A percentile compares a stretch with the other conserved stretches of the same genome.
Evolutionary conservation across 1,140 invertebrate species (phyloP).

Genomic region (Triops cancriformis): DNA sequence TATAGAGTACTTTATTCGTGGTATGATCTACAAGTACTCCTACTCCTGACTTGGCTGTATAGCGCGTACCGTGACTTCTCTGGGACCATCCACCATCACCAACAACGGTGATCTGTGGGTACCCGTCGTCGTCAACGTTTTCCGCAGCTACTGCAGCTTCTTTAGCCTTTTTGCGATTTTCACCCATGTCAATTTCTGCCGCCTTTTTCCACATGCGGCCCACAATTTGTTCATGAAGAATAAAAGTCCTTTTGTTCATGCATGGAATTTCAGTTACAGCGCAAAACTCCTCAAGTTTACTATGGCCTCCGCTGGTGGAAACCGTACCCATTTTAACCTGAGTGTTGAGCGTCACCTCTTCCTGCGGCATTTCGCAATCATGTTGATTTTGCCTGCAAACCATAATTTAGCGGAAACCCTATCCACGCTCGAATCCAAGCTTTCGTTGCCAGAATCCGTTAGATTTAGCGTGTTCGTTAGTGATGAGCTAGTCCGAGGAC

Average conservation of each 20-base stretch:
- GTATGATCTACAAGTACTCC: constrained; percentile 33
- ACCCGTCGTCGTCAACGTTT: too few species aligned
- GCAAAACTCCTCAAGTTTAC: too few species aligned
- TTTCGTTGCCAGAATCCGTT: neutral
- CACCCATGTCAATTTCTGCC: too few species aligned
- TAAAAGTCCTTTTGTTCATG: neutral
- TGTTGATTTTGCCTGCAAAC: neutral
- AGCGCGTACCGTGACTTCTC: too few species aligned
- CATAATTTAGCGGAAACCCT: neutral
- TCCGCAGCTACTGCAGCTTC: too few species aligned
- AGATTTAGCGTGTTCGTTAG: neutral
- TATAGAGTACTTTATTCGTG: constrained; percentile 36
- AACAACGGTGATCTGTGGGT: too few species aligned
- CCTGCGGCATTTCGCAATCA: neutral
- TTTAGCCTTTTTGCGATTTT: too few species aligned
- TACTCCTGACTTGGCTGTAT: too few species aligned
- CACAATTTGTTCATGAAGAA: neutral
- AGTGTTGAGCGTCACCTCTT: neutral
- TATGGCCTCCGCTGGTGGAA: neutral
- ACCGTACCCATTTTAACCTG: neutral
- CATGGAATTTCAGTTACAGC: neutral
- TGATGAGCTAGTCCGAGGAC: neutral
- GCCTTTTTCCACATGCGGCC: too few species aligned
- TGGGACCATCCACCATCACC: too few species aligned
- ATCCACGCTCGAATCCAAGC: neutral